A percentile compares a stretch with the other conserved stretches of the same genome.
Evolutionary conservation across 2,797 vertebrate species (phyloP).

Genomic region (Helarctos malayanus): DNA sequence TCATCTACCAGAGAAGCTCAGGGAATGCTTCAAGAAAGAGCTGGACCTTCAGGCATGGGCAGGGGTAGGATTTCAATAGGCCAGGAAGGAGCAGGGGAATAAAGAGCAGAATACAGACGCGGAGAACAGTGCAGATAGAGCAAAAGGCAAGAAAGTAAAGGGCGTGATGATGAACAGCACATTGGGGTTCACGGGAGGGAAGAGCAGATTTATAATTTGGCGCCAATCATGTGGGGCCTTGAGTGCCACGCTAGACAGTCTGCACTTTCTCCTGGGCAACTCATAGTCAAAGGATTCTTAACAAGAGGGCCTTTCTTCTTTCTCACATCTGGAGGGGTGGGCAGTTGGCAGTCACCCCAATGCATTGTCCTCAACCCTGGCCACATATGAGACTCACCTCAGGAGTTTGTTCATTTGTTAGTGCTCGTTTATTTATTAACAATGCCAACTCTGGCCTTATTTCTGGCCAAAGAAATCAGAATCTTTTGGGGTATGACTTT

Average conservation of each 20-base stretch:
- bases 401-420: not conserved
- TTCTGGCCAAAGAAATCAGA: constrained; percentile 25
- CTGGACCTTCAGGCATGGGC: not conserved
- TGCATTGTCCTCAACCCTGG: not conserved
- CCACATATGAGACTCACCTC: not conserved
- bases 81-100: not conserved
- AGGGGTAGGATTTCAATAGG: not conserved
- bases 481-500: not conserved
- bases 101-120: not conserved
- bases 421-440: not conserved
- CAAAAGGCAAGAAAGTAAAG: not conserved
- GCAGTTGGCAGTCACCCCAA: too few species aligned
- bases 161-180: not conserved
- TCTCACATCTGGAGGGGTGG: not conserved
- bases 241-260: not conserved
- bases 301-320: not conserved
- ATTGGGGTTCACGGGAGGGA: not conserved
- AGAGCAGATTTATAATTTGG: not conserved
- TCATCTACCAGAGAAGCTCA: not conserved
- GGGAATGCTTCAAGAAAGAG: not conserved
- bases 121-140: not conserved
- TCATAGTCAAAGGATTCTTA: not conserved
- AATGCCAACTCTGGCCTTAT: not conserved
- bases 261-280: not conserved
- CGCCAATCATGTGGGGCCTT: not conserved